These are phyloP conservation scores for Tonatia bakeri DNA, from an alignment of 2,113 vertebrate species.

Conservation along the genomic window DNA sequence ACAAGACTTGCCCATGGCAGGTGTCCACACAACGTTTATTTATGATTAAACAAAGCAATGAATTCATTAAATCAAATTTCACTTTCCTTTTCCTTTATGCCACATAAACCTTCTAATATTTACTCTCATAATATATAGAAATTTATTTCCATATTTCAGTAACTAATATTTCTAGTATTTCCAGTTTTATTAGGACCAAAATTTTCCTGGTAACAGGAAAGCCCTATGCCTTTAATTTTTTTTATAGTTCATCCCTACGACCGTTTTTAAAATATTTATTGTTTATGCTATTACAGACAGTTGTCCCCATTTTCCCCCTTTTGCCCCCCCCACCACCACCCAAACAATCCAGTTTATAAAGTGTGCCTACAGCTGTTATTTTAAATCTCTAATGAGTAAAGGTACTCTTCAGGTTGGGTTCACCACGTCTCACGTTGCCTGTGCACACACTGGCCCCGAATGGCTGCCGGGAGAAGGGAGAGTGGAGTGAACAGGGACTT, in stretches of 20 bases:
- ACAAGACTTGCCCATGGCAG: neutral
- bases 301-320: no score
- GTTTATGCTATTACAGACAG: no score
- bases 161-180: neutral
- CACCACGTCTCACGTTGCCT: neutral
- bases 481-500: neutral
- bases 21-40: slow-evolving; percentile 31
- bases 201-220: neutral
- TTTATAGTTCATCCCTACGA: neutral
- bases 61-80: slow-evolving; percentile 24
- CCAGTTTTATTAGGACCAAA: neutral
- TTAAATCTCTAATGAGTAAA: neutral
- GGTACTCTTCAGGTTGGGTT: neutral
- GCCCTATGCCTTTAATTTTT: neutral
- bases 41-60: slow-evolving; percentile 49
- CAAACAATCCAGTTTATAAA: no score
- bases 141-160: neutral
- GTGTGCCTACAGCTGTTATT: no score
- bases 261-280: neutral
- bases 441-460: neutral
- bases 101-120: neutral
- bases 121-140: neutral
- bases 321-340: no score
- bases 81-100: neutral
- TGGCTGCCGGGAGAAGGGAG: neutral